Base-by-base conservation (phyloP, 2,113 vertebrate genomes). In the Apeltes quadracus region DNA sequence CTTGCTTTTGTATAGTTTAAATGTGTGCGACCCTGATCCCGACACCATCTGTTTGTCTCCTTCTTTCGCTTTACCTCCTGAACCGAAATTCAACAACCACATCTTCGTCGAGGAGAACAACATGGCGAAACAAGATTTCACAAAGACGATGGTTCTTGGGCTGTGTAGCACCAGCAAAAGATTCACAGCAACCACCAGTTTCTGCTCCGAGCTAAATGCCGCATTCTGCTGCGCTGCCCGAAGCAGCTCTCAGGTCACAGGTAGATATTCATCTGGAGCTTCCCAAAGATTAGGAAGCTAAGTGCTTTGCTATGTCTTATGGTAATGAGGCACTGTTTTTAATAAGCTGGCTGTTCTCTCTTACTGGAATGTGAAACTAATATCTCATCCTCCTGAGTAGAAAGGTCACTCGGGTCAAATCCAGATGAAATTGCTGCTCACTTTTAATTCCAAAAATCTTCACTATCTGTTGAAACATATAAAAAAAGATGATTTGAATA, bases 321-420 rank as follows among this genome's bases (percentile, higher is more conserved):
- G 89, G 53, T 87, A 93, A 93, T 93, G 86, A 92, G 83, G 69
- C 79, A 81, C 87, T 83, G 87, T 90, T 91, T 92, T 89, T 91
- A 91, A 91, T 89, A 90, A 87, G 81, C 83, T 82, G 62, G 70
- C 74, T 62, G 59, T 77, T 85, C 78, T 58, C 54, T 79, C 76
- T 84, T 74, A 73, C 85, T 80, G 83, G 79, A 81, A 90, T 80
- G 78, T 82, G 73, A 75, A 78, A 79, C 79, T 90, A 91, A 92
- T 92, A 92, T 91, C 86, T 88, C 84, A 36, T 69, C 79, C 81
- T 90, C 79, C 79, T 90, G 83, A 84, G 81, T 69, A 81, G 44
- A 23, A n/a, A 58, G 88, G 91, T 91, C 90, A 87, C 39, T 46
- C 1, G n/a, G 90, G 90, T 92, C 88, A 90, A 75, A 73, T 59